Conservation (phyloP, 2,113 vertebrate species). For the Xyliphius kryptos region DNA sequence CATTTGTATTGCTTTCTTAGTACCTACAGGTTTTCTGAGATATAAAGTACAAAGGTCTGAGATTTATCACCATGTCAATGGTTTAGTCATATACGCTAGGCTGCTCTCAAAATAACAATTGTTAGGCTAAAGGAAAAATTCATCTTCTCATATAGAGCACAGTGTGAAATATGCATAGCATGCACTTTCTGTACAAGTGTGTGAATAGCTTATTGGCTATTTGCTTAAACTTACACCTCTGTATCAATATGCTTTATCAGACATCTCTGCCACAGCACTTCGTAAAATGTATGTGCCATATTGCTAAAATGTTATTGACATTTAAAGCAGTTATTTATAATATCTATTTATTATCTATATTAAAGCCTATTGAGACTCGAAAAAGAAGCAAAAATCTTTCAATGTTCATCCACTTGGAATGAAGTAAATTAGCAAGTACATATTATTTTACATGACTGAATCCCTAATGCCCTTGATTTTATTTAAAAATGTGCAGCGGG, state of each 20-base stretch:
- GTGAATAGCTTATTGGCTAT: no score
- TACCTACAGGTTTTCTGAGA: not conserved
- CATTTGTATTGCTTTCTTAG: slow-evolving; percentile 9
- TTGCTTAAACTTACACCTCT: no score
- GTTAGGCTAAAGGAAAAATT: slow-evolving; percentile 21
- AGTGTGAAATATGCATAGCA: slow-evolving; percentile 16
- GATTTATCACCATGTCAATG: no score
- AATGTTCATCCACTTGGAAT: slow-evolving; percentile 55
- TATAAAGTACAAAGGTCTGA: no score
- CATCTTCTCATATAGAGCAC: no score
- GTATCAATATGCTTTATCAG: no score
- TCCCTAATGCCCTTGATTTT: slow-evolving; percentile 61
- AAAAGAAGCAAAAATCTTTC: slow-evolving; percentile 37
- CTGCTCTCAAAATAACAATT: slow-evolving; percentile 27
- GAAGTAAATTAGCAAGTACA: slow-evolving; percentile 69
- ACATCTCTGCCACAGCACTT: no score
- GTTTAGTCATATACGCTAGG: no score
- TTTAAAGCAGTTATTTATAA: no score
- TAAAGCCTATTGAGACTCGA: no score
- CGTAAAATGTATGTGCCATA: slow-evolving; percentile 55
- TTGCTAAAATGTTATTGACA: slow-evolving; percentile 52
- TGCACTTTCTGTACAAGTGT: slow-evolving; percentile 25
- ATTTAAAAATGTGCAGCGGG: slow-evolving; percentile 58
- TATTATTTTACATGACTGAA: slow-evolving; percentile 50
- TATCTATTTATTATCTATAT: slow-evolving; percentile 45